A percentile compares a stretch with the other conserved stretches of the same genome.
Conservation (phyloP, 2,113 vertebrate species). For the Dipodomys stephensi region DNA sequence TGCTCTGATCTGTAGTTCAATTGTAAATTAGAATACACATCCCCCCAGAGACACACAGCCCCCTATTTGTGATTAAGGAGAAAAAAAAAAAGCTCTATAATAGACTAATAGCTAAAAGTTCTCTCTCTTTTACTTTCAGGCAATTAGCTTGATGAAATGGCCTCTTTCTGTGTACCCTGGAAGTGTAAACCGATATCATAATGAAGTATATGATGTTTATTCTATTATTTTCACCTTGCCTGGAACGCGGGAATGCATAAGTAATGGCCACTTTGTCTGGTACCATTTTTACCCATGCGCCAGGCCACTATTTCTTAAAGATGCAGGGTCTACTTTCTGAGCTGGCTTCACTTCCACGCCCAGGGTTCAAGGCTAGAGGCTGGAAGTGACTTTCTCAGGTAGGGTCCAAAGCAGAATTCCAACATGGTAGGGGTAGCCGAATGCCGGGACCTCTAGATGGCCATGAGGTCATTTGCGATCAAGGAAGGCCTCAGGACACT, state of each 20-base stretch:
- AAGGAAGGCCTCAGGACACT: neutral
- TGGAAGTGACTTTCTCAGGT: neutral
- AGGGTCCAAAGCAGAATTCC: neutral
- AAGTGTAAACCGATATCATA: constrained; percentile 97
- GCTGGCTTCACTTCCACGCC: neutral
- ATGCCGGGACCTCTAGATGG: neutral
- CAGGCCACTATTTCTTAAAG: constrained; percentile 88
- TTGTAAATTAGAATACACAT: constrained; percentile 99
- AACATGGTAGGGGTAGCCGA: neutral
- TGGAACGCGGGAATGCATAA: constrained; percentile 86
- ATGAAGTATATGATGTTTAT: constrained; percentile 95
- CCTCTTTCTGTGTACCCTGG: constrained; percentile 91
- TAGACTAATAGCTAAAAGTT: constrained; percentile 97
- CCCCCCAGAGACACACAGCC: constrained; percentile 94
- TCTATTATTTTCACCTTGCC: constrained; percentile 95
- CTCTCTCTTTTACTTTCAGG: constrained; percentile 97
- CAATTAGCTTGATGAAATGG: constrained; percentile 99
- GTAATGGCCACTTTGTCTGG: constrained; percentile 87
- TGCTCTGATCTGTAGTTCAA: constrained; percentile 99
- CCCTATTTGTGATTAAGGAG: constrained; percentile 98
- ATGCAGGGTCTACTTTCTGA: constrained; percentile 76
- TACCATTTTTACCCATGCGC: constrained; percentile 84
- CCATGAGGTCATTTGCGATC: neutral
- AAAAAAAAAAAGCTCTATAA: constrained; percentile 96
- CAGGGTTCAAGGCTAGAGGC: constrained; percentile 48